Conservation (phyloP, 2,797 vertebrate genomes). For the Anniella stebbinsi region DNA sequence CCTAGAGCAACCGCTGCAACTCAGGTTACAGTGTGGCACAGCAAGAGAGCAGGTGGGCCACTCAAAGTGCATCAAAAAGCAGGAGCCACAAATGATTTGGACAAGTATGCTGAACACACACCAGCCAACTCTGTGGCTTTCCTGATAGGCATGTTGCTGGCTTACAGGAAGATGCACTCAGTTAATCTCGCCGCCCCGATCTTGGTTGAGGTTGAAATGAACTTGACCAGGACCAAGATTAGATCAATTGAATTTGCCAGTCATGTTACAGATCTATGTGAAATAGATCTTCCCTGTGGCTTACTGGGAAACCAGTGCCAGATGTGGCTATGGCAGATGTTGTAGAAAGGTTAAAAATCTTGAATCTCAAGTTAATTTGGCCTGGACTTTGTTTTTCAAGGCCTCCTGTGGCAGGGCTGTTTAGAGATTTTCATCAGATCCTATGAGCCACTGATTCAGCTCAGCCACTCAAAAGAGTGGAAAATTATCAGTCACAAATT, state of each 20-base stretch:
- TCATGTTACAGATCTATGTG: neutral
- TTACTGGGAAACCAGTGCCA: neutral
- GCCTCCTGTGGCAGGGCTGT: neutral
- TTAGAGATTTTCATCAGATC: neutral
- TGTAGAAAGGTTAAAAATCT: neutral
- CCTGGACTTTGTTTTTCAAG: neutral
- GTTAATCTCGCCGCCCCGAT: neutral
- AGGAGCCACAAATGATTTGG: neutral
- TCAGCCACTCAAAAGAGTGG: neutral
- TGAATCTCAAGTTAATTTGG: neutral
- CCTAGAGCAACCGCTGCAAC: neutral
- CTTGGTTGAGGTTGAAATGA: neutral
- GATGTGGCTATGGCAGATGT: neutral
- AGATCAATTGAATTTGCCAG: neutral
- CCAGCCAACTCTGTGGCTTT: neutral
- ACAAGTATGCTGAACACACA: neutral
- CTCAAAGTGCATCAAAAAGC: neutral
- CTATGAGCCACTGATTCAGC: neutral
- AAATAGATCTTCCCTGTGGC: neutral
- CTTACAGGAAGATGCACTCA: neutral
- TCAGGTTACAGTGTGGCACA: neutral
- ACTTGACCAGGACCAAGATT: neutral
- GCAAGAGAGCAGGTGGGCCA: neutral
- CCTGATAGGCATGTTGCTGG: neutral
- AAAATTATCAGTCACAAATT: conserved; percentile 6